phyloP scores from a whole-genome alignment of 2,797 vertebrate species.

The Sciurus vulgaris region DNA sequence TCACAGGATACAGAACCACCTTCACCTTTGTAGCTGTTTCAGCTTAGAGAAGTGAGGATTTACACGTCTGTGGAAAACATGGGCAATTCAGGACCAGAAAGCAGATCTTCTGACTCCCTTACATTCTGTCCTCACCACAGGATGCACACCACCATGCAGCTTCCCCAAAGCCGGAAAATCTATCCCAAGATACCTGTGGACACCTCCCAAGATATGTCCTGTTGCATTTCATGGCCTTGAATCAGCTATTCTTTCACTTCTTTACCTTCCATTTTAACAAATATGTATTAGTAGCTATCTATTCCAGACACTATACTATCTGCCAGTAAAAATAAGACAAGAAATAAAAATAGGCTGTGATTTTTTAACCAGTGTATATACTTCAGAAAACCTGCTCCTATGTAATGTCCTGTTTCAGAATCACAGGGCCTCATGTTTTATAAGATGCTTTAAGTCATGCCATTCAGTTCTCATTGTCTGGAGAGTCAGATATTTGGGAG shows the following conservation, averaged over 20 bases:
- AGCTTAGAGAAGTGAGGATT: neutral
- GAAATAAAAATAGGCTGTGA: constrained; percentile 12
- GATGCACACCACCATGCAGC: neutral
- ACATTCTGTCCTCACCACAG: neutral
- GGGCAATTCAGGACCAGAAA: neutral
- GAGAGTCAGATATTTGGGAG: neutral
- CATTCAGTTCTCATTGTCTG: neutral
- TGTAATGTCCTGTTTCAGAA: neutral
- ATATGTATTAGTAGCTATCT: neutral
- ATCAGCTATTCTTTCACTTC: constrained; percentile 16
- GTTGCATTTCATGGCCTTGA: neutral
- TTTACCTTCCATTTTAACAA: constrained; percentile 45
- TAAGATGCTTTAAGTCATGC: neutral
- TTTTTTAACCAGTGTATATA: constrained; percentile 2
- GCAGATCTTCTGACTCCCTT: neutral
- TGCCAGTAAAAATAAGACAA: constrained; percentile 48
- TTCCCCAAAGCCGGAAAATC: neutral
- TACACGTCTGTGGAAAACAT: neutral
- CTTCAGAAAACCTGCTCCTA: constrained; percentile 20
- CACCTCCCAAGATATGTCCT: neutral
- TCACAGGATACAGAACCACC: neutral
- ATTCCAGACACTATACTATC: neutral
- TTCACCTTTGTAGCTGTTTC: neutral
- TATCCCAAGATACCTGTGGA: neutral
- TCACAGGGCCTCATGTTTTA: neutral